Percentiles rank a stretch among this genome's conserved stretches.
Conservation (phyloP, 1,140 invertebrate species). For the Panagrolaimus sp. region DNA sequence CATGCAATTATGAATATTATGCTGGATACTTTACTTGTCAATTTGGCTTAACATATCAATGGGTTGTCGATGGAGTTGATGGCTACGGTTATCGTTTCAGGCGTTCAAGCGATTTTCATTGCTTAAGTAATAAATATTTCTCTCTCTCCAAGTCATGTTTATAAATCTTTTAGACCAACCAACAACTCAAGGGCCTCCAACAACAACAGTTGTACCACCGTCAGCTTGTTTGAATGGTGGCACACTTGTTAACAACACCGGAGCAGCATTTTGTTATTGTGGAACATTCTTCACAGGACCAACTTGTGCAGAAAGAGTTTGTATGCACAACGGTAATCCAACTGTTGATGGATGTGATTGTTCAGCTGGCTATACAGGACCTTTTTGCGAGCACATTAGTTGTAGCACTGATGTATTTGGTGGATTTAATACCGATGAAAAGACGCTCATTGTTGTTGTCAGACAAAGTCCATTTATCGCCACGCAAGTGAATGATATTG, state of each 20-base stretch:
- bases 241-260: conserved; percentile 22
- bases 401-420: conserved; percentile 24
- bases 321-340: conserved; percentile 43
- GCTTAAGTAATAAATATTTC: conserved; percentile 28
- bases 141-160: neutral
- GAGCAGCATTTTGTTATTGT: conserved; percentile 34
- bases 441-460: conserved; percentile 36
- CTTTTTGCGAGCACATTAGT: conserved; percentile 35
- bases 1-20: conserved; percentile 38
- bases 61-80: conserved; percentile 41
- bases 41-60: conserved; percentile 1
- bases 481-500: conserved; percentile 24
- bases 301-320: conserved; percentile 32
- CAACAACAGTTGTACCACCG: conserved; percentile 28
- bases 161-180: conserved; percentile 22
- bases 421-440: conserved; percentile 28
- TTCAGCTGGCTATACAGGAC: conserved; percentile 29
- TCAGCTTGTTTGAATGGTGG: conserved; percentile 34
- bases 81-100: conserved; percentile 30
- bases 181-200: conserved; percentile 21
- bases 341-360: conserved; percentile 30
- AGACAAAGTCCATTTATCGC: conserved; percentile 24
- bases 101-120: conserved; percentile 30
- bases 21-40: conserved; percentile 39
- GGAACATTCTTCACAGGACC: conserved; percentile 31